These are phyloP conservation scores for Cryptocephalus primarius DNA, from an alignment of 2,888 invertebrate species.

Conservation along the genomic window DNA sequence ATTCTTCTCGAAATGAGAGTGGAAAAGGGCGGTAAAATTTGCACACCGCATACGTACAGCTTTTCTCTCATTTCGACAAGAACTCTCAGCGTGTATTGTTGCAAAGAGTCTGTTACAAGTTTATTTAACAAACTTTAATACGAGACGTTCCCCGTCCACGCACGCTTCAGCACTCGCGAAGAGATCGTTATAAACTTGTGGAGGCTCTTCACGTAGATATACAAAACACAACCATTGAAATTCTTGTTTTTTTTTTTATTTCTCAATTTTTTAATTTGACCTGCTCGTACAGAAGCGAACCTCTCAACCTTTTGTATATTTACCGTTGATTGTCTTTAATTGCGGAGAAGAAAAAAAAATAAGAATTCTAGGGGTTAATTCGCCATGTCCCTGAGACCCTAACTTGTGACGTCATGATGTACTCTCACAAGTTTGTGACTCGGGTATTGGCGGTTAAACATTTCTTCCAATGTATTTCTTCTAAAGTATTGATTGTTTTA, in stretches of 20 bases:
- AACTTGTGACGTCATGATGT: slow-evolving; percentile 56
- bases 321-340: slow-evolving; percentile 6
- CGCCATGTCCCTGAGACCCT: slow-evolving; percentile 70
- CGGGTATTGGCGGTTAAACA: slow-evolving; percentile 51
- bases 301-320: slow-evolving; percentile 10
- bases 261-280: slow-evolving; percentile 3
- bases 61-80: no score
- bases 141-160: no score
- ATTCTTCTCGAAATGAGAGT: no score
- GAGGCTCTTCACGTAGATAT: slow-evolving; percentile 8
- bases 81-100: no score
- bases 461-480: slow-evolving; percentile 3
- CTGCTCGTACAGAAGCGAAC: background rate
- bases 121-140: no score
- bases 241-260: slow-evolving; percentile 14
- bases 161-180: no score
- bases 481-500: no score
- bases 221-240: slow-evolving; percentile 14
- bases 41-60: no score
- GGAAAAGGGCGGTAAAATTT: no score
- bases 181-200: no score
- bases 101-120: no score
- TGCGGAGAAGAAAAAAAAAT: slow-evolving; percentile 11
- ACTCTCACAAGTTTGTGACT: slow-evolving; percentile 62
- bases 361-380: slow-evolving; percentile 29